phyloP scores from a whole-genome alignment of 2,113 vertebrate genomes.

The Arvicanthis niloticus region DNA sequence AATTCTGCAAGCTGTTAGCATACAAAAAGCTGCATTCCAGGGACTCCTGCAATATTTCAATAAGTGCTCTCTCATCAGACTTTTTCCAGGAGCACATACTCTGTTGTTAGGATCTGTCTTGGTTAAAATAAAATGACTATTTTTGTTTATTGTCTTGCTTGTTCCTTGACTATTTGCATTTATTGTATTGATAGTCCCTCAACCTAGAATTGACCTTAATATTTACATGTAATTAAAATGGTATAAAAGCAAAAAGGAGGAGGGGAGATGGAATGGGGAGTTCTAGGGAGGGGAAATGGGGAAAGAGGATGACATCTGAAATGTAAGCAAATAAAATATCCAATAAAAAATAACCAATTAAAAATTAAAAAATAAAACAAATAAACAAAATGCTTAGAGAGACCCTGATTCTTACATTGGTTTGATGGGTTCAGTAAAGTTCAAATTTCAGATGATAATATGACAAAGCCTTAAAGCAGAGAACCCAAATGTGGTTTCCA shows the following conservation, averaged over 20 bases:
- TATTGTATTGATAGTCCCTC: too few relatives aligned
- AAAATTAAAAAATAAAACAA: background rate
- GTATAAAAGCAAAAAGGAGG: too few relatives aligned
- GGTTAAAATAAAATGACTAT: background rate
- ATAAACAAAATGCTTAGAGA: background rate
- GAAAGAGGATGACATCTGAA: too few relatives aligned
- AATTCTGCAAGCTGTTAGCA: background rate
- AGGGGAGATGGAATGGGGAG: too few relatives aligned
- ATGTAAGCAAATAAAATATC: too few relatives aligned
- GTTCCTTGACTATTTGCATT: too few relatives aligned
- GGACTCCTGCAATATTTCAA: background rate
- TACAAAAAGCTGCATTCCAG: conserved; percentile 55
- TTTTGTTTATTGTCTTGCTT: too few relatives aligned
- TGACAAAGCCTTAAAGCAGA: background rate
- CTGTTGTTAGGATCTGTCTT: background rate
- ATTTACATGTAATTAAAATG: too few relatives aligned
- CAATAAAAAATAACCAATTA: too few relatives aligned
- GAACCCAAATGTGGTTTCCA: background rate
- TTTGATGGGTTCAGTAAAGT: background rate
- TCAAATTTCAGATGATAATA: background rate
- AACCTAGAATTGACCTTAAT: too few relatives aligned
- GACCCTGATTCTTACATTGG: background rate
- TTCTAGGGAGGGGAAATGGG: too few relatives aligned
- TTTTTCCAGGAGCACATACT: background rate
- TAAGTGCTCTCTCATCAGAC: background rate